Base-by-base conservation (phyloP, 2,113 vertebrate genomes). In the Clarias batrachus region DNA sequence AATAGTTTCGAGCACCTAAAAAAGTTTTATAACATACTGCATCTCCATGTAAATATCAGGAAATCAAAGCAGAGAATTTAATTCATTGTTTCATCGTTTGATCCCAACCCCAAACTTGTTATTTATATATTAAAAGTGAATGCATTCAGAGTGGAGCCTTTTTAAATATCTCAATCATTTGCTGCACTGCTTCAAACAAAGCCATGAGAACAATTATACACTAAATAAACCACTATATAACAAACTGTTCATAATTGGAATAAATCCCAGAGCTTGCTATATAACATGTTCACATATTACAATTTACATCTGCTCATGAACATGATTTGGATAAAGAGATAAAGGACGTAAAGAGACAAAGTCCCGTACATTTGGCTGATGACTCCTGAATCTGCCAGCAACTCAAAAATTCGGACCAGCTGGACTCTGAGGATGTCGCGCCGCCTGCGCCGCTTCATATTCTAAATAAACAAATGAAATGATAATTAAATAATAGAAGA, bases 381-480 rank as follows among this genome's bases (percentile, higher is more conserved):
- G 94, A 98, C 97, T 77, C 98, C 98, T 91, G 97, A 97, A 94
- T 99, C 98, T 87, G 98, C 98, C 92, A 99, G 93, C 92, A 99
- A 95, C 91, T 99, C 98, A 95, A 99, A 99, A 93, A 99, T 99
- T 92, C 97, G 96, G 92, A 99, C 98, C 94, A 99, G 96, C 62
- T 99, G 98, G 90, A 99, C 97, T 92, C 98, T 95, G 92, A 99
- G 96, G 95, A 99, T 96, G 93, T 99, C 98, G 87, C 98, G 97
- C 94, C 98, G 97, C 96, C 98, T 95, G 96, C 98, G 97, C 25
- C 98, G 97, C 90, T 99, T 99, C 97, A 99, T 97, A 92, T 99
- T 99, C 98, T 99, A 11, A 60, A 89, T 2, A 71, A 48, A 23
- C 6, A 30, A 33, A 9, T 25, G 37, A 23, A 10, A 73, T 62